Conservation (phyloP, 2,797 vertebrate species). For the Odontamblyopus lacepedii region DNA sequence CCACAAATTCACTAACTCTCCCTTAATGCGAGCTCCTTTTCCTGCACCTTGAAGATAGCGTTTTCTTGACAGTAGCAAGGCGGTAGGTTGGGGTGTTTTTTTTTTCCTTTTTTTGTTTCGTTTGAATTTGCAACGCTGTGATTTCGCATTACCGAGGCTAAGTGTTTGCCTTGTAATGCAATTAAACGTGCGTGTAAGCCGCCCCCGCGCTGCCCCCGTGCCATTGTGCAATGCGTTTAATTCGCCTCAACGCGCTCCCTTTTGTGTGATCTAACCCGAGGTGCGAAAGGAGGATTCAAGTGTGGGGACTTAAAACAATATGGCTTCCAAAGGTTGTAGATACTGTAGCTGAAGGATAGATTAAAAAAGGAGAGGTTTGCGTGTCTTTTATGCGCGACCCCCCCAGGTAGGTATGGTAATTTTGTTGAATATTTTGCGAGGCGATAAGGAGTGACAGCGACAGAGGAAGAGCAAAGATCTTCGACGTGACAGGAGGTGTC, state of each 20-base stretch:
- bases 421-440: constrained; percentile 69
- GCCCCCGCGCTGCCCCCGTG: constrained; percentile 73
- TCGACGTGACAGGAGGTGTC: constrained; percentile 81
- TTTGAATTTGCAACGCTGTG: constrained; percentile 80
- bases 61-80: constrained; percentile 80
- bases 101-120: constrained; percentile 70
- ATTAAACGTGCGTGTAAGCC: constrained; percentile 82
- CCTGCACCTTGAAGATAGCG: constrained; percentile 84
- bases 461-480: constrained; percentile 74
- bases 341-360: constrained; percentile 80
- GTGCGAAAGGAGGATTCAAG: constrained; percentile 71
- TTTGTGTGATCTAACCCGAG: constrained; percentile 81
- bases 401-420: constrained; percentile 77
- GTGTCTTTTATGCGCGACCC: constrained; percentile 77
- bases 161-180: constrained; percentile 86
- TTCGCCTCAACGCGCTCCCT: constrained; percentile 76
- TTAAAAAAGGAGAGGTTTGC: constrained; percentile 83
- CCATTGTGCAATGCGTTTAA: constrained; percentile 79
- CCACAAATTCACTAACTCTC: constrained; percentile 84
- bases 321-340: constrained; percentile 79
- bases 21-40: constrained; percentile 81
- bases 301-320: constrained; percentile 77
- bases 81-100: constrained; percentile 58
- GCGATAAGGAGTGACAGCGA: constrained; percentile 84
- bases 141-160: constrained; percentile 79